Base-by-base conservation (phyloP, 1,140 invertebrate species). In the Pristionchus pacificus region DNA sequence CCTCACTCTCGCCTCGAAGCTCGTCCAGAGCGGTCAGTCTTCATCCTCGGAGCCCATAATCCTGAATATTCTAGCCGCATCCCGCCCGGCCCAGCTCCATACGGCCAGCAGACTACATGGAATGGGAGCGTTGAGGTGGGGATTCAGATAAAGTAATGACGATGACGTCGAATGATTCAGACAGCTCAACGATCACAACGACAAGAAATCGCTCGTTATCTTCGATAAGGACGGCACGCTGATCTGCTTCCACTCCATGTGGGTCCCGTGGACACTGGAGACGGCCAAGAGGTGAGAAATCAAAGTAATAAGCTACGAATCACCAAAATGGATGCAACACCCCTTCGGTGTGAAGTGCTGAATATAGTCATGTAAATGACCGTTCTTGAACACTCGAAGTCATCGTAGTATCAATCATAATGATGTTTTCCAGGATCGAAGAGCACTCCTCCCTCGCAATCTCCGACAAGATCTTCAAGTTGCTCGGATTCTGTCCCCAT, bases 141-240 rank as follows among this genome's bases (percentile, higher is more conserved):
- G n/a, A n/a, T n/a, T n/a, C n/a, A n/a, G n/a, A n/a, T n/a, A n/a
- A n/a, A n/a, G n/a, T n/a, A n/a, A n/a, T n/a, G 38, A 19, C 6
- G 38, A 55, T 13, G 14, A 31, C 65, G 25, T 14, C 65, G 13
- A 27, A 66, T 6, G 2, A 57, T 27, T 66, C n/a, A 14, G 62
- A 64, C 14, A 31, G 27, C 13, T 64, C 1, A 25, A 60, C 1
- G 19, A 72, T 1, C 3, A 6, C 57, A 75, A 57, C 24, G 59
- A 31, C 59, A 66, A 61, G 58, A 72, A 49, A 25, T 79, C 72
- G 24, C 74, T 87, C 6, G 86, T 87, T 25, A 87, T 87, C 28
- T 87, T 87, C 74, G 86, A 87, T 79, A 87, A 87, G 75, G 86
- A 87, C 80, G 86, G 86, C 25, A 87, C 86, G 13, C 78, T 87